A percentile compares a stretch with the other conserved stretches of the same genome.
These are phyloP conservation scores for Battus philenor DNA, from an alignment of 1,140 invertebrate species.

Conservation along the genomic window DNA sequence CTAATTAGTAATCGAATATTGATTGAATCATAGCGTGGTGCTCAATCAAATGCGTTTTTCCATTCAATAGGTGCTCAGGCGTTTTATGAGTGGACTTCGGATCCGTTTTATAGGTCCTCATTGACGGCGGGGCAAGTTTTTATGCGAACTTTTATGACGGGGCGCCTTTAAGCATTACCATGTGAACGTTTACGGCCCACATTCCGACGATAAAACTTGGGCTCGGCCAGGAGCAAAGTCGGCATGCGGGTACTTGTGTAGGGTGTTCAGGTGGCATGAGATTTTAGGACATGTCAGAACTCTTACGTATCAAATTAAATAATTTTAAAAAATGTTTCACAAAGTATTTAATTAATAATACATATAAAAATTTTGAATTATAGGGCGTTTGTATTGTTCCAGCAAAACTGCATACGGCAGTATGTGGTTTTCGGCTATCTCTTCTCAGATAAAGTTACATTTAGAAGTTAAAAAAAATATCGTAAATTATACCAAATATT, in stretches of 20 bases:
- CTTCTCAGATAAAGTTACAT: too few species aligned
- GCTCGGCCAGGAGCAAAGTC: conserved; percentile 16
- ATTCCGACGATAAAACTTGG: conserved; percentile 28
- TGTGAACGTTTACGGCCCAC: conserved; percentile 29
- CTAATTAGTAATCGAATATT: too few species aligned
- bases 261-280: neutral
- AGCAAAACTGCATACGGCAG: too few species aligned
- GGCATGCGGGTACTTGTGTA: conserved; percentile 15
- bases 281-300: neutral
- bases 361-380: too few species aligned
- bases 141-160: conserved; percentile 27
- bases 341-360: too few species aligned
- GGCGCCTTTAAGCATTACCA: conserved; percentile 26
- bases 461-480: too few species aligned
- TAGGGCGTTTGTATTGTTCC: too few species aligned
- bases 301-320: too few species aligned
- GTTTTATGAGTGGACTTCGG: neutral
- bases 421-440: too few species aligned
- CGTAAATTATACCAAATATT: too few species aligned
- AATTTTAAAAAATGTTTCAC: too few species aligned
- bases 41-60: conserved; percentile 1
- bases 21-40: conserved; percentile 1
- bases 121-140: conserved; percentile 26
- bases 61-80: neutral
- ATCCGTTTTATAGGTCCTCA: conserved; percentile 8